A percentile compares a stretch with the other conserved stretches of the same genome.
Evolutionary conservation across 2,797 vertebrate genomes (phyloP).

Genomic region (Ambastaia sidthimunki): DNA sequence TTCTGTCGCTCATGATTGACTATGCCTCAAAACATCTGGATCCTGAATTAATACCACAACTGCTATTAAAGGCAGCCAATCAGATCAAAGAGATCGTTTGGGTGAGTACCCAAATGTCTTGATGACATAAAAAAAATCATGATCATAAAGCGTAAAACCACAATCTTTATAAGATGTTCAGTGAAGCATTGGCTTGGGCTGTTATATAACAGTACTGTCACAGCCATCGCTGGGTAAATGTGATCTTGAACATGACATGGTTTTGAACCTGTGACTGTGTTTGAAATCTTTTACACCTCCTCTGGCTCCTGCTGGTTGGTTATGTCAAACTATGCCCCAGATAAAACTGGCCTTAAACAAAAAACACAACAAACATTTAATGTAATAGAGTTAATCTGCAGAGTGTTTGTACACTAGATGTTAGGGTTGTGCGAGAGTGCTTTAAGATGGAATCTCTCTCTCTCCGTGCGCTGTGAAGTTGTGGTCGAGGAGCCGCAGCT

Average conservation of each 20-base stretch:
- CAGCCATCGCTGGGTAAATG: not conserved
- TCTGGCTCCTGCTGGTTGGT: conserved; percentile 4
- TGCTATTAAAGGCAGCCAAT: conserved; percentile 88
- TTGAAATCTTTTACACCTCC: not conserved
- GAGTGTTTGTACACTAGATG: not conserved
- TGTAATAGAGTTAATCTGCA: conserved; percentile 14
- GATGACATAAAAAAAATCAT: conserved; percentile 4
- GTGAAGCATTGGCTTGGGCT: not conserved
- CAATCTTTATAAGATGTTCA: not conserved
- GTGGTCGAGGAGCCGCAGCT: conserved; percentile 63
- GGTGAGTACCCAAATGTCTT: conserved; percentile 77
- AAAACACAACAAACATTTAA: conserved; percentile 7
- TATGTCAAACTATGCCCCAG: conserved; percentile 1
- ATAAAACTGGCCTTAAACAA: not conserved
- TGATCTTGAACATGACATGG: conserved; percentile 12
- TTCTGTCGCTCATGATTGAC: conserved; percentile 90
- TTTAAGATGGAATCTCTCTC: conserved; percentile 43
- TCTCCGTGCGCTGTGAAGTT: conserved; percentile 44
- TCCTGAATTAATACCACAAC: conserved; percentile 84
- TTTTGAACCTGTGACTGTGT: not conserved
- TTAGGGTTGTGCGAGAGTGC: conserved; percentile 21
- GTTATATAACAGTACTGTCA: conserved; percentile 25
- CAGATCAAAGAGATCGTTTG: conserved; percentile 91
- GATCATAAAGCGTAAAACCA: conserved; percentile 26
- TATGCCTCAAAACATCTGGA: conserved; percentile 88